These are phyloP conservation scores for Hyperoplus immaculatus DNA, from an alignment of 2,797 vertebrate genomes.

Conservation along the genomic window DNA sequence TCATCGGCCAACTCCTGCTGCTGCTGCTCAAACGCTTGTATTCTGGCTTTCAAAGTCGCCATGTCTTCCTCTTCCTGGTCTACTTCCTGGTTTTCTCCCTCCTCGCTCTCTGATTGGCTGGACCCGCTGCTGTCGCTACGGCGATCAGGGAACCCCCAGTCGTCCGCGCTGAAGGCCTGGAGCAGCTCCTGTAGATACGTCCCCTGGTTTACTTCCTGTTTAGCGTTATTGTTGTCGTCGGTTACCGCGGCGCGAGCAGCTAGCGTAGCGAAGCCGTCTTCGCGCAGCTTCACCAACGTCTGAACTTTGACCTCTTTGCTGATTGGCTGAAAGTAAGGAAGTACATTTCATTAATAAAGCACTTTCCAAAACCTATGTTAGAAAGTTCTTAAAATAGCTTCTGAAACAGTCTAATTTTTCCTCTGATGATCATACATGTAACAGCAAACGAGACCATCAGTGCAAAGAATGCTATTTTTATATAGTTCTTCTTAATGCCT, in stretches of 20 bases:
- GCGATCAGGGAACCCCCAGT: slow-evolving; percentile 71
- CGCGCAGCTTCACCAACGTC: slow-evolving; percentile 85
- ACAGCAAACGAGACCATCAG: too few species aligned
- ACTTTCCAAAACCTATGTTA: too few species aligned
- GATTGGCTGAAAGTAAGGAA: slow-evolving; percentile 53
- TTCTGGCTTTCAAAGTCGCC: slow-evolving; percentile 85
- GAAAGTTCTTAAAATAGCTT: too few species aligned
- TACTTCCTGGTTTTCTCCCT: slow-evolving; percentile 50
- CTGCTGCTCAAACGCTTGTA: slow-evolving; percentile 89
- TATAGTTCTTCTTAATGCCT: too few species aligned
- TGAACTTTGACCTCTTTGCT: slow-evolving; percentile 85
- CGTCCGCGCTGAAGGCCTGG: slow-evolving; percentile 81
- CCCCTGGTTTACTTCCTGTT: slow-evolving; percentile 60
- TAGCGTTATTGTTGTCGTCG: background rate
- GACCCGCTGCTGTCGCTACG: slow-evolving; percentile 50
- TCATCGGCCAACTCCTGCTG: slow-evolving; percentile 70
- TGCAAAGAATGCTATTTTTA: too few species aligned
- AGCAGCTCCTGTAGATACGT: slow-evolving; percentile 85
- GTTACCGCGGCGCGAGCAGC: slow-evolving; percentile 34
- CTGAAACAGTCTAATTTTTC: too few species aligned
- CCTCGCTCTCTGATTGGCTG: slow-evolving; percentile 72
- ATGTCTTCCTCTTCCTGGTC: slow-evolving; percentile 67
- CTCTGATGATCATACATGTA: too few species aligned
- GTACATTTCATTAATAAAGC: too few species aligned
- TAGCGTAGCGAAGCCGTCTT: slow-evolving; percentile 73